A percentile compares a stretch with the other conserved stretches of the same genome.
Conservation (phyloP, 2,888 invertebrate species). For the Philonicus albiceps region DNA sequence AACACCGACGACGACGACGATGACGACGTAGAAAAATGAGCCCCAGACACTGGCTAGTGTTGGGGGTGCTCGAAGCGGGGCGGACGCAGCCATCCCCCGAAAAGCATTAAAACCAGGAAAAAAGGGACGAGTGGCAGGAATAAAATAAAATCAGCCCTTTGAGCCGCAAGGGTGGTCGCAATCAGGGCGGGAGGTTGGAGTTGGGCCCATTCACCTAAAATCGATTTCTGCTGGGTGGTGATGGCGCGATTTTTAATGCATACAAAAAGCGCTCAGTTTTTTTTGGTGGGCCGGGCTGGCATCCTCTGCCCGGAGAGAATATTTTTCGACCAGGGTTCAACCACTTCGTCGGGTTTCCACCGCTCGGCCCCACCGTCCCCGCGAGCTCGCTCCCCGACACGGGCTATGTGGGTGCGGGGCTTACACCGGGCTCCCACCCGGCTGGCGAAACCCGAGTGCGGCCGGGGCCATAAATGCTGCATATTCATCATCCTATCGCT, state of each 20-base stretch:
- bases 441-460: background rate
- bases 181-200: background rate
- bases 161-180: background rate
- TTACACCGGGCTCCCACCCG: background rate
- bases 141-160: slow-evolving; percentile 21
- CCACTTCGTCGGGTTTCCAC: background rate
- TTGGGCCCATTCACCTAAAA: slow-evolving; percentile 6
- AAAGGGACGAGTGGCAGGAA: background rate
- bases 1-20: background rate
- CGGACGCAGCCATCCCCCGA: background rate
- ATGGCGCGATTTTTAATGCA: slow-evolving; percentile 42
- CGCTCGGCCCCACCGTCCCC: background rate
- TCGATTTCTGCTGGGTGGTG: slow-evolving; percentile 39
- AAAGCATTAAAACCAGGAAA: background rate
- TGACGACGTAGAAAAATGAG: slow-evolving; percentile 30
- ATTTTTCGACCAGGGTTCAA: slow-evolving; percentile 32
- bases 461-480: slow-evolving; percentile 16
- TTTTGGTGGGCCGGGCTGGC: background rate
- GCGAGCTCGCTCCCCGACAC: background rate
- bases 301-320: background rate
- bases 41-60: slow-evolving; percentile 18
- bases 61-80: background rate
- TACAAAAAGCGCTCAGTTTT: slow-evolving; percentile 22
- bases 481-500: slow-evolving; percentile 15
- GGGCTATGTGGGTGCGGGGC: background rate